Evolutionary conservation across 2,113 vertebrate genomes (phyloP).

Genomic region (Elephantulus edwardii): DNA sequence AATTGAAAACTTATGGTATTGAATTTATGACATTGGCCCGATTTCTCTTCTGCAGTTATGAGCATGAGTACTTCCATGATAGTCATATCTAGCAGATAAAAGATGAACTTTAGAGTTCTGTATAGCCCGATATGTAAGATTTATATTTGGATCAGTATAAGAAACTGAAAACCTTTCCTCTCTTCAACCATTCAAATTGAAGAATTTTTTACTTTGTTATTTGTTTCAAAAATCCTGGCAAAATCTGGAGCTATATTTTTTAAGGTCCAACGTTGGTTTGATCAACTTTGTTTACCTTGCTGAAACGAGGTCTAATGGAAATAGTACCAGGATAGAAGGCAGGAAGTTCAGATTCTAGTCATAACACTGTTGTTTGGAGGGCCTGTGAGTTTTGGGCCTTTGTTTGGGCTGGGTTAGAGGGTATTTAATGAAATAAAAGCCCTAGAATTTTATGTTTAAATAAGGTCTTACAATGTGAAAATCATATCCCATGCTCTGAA

Average conservation of each 20-base stretch:
- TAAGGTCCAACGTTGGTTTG: conserved; percentile 14
- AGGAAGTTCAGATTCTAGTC: neutral
- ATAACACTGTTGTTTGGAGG: neutral
- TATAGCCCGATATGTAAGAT: neutral
- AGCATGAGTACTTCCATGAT: conserved; percentile 56
- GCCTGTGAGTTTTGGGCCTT: neutral
- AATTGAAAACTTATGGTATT: conserved; percentile 70
- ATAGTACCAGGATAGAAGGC: neutral
- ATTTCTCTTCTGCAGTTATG: conserved; percentile 34
- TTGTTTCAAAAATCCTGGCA: neutral
- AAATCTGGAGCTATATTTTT: neutral
- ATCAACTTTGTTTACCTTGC: conserved; percentile 18
- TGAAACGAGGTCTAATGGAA: neutral
- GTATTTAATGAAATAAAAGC: neutral
- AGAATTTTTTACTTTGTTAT: neutral
- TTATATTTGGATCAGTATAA: conserved; percentile 21
- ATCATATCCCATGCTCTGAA: neutral
- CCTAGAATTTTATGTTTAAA: neutral
- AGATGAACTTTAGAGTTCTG: neutral
- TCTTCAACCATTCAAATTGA: neutral
- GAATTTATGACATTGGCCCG: conserved; percentile 77
- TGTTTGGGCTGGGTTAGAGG: neutral
- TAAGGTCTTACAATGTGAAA: neutral
- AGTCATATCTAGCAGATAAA: neutral
- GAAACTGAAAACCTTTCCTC: conserved; percentile 14